phyloP scores from a whole-genome alignment of 2,113 vertebrate species.

The Oncorhynchus clarkii region DNA sequence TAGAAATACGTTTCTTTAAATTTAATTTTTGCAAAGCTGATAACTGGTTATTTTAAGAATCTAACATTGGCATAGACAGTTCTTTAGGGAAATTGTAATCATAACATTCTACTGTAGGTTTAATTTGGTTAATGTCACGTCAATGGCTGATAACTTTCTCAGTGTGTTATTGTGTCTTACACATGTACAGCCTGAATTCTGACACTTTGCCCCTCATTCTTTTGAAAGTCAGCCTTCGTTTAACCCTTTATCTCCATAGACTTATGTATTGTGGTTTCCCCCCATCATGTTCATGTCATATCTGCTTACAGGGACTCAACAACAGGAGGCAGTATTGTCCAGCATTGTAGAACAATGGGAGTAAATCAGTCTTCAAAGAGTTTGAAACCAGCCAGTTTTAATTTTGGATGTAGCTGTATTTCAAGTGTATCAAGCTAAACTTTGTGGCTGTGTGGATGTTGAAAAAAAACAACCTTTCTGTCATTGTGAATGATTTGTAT shows the following conservation, averaged over 20 bases:
- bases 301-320: conserved; percentile 27
- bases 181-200: too few species aligned
- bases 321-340: conserved; percentile 40
- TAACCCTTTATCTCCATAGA: conserved; percentile 12
- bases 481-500: too few species aligned
- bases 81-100: conserved; percentile 11
- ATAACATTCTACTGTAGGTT: too few species aligned
- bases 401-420: neutral
- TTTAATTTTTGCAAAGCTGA: neutral
- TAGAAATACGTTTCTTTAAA: neutral
- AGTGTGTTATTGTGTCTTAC: neutral
- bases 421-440: too few species aligned
- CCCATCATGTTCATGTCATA: conserved; percentile 22
- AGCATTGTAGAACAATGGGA: neutral
- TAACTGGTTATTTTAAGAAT: neutral
- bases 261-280: too few species aligned
- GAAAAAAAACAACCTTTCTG: neutral
- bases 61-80: neutral
- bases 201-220: too few species aligned
- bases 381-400: too few species aligned
- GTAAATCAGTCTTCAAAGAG: neutral
- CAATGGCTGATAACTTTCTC: neutral
- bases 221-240: neutral
- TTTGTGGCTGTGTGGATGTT: conserved; percentile 7
- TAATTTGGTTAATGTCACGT: conserved; percentile 3